Evolutionary conservation across 2,113 vertebrate species (phyloP), one percentile per base, ranked within the genome.

Genomic region (Anguilla japonica): DNA sequence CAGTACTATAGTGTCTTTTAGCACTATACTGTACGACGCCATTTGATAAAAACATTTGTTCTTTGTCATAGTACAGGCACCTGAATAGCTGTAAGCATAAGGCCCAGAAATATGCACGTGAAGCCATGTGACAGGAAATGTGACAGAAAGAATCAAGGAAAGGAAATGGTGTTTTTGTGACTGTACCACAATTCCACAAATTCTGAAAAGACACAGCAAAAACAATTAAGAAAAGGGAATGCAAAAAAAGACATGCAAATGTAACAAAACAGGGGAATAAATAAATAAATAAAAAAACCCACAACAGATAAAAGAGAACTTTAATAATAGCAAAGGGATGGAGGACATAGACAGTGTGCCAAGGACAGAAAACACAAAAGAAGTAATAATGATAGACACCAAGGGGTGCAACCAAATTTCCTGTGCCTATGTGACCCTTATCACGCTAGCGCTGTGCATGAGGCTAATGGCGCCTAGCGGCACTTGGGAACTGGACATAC

Each of bases 271-370:
- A 85, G 88, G 88, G 92, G 87, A 82, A 89, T 85, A 7, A 88
- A 87, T 84, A 5, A 0, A 57, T 2, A n/a, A 83, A n/a, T n/a
- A n/a, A n/a, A n/a, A 91, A 34, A 75, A 79, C 39, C 34, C 81
- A 89, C 89, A 91, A 91, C 91, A 94, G 91, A 82, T n/a, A 93
- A 96, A 89, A 91, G 91, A 92, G 89, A 90, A 88, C 93, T 97
- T 98, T 99, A 98, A 97, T 99, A 98, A 97, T 99, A 91, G 91
- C 88, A 94, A 87, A 93, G 94, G 92, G 92, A 93, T 95, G 91
- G 89, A 89, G 91, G 94, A 91, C 92, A 96, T 91, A 97, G 96
- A 91, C 93, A 95, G 91, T 93, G 91, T 92, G 93, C 91, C 93
- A 92, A 91, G 93, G 91, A 90, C 93, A 93, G 90, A 88, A 34